Evolutionary conservation across 1,140 invertebrate species (phyloP).

Genomic region (Aporrectodea caliginosa): DNA sequence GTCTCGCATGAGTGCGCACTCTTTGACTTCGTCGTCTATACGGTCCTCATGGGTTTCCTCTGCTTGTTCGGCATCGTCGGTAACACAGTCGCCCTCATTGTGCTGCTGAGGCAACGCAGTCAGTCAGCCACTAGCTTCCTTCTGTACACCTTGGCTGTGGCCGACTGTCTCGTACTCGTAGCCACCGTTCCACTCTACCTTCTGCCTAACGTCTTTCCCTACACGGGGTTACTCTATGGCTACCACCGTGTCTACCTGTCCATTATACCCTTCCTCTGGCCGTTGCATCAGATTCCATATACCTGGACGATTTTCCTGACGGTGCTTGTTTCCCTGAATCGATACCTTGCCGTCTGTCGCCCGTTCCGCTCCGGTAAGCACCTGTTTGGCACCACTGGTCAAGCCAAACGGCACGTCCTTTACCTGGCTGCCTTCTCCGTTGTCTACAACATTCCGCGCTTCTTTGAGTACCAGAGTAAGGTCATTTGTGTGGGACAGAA

Average conservation of each 20-base stretch:
- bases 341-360: conserved; percentile 30
- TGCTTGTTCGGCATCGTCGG: conserved; percentile 20
- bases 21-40: conserved; percentile 27
- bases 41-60: conserved; percentile 8
- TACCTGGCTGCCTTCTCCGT: conserved; percentile 24
- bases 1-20: conserved; percentile 20
- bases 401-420: conserved; percentile 15
- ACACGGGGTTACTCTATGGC: too few relatives aligned
- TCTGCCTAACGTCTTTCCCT: too few relatives aligned
- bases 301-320: conserved; percentile 27
- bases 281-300: conserved; percentile 30
- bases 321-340: conserved; percentile 31
- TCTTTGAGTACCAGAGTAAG: conserved; percentile 28
- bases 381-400: not conserved
- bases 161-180: too few relatives aligned
- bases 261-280: conserved; percentile 27
- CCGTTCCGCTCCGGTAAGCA: conserved; percentile 11
- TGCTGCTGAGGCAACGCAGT: conserved; percentile 2
- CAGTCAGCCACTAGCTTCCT: conserved; percentile 18
- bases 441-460: conserved; percentile 29
- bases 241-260: conserved; percentile 8
- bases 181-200: too few relatives aligned
- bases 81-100: conserved; percentile 12
- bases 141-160: too few relatives aligned
- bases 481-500: conserved; percentile 19